Percentiles rank a stretch among this genome's conserved stretches.
phyloP scores from a whole-genome alignment of 2,888 invertebrate species.

The Muschampia plurimacula region DNA sequence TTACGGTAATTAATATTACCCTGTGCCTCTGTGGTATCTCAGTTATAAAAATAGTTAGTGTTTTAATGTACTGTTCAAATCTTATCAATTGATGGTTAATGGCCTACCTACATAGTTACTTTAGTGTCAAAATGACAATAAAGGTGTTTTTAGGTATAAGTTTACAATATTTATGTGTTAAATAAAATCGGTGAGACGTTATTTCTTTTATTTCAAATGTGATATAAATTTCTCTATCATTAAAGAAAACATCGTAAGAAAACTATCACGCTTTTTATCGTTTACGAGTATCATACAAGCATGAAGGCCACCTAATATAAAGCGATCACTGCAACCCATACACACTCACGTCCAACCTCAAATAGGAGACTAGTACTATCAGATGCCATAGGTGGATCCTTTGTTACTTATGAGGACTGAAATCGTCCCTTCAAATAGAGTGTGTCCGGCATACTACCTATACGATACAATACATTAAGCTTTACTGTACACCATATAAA shows the following conservation, averaged over 20 bases:
- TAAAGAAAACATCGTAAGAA: not conserved
- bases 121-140: not conserved
- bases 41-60: conserved; percentile 22
- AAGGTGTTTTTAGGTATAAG: not conserved
- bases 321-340: too few species aligned
- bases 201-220: not conserved
- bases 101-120: not conserved
- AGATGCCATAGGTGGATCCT: too few species aligned
- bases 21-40: not conserved
- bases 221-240: not conserved
- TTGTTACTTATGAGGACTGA: too few species aligned
- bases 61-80: conserved; percentile 16
- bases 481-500: too few species aligned
- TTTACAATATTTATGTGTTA: conserved; percentile 5
- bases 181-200: not conserved
- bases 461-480: too few species aligned
- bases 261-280: not conserved
- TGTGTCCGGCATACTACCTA: too few species aligned
- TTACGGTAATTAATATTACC: conserved; percentile 26
- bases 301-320: too few species aligned
- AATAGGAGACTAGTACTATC: too few species aligned
- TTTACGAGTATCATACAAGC: too few species aligned
- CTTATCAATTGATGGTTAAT: conserved; percentile 25
- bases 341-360: too few species aligned
- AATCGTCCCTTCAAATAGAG: too few species aligned